phyloP scores from a whole-genome alignment of 2,113 vertebrate species.

The Rhinichthys klamathensis region DNA sequence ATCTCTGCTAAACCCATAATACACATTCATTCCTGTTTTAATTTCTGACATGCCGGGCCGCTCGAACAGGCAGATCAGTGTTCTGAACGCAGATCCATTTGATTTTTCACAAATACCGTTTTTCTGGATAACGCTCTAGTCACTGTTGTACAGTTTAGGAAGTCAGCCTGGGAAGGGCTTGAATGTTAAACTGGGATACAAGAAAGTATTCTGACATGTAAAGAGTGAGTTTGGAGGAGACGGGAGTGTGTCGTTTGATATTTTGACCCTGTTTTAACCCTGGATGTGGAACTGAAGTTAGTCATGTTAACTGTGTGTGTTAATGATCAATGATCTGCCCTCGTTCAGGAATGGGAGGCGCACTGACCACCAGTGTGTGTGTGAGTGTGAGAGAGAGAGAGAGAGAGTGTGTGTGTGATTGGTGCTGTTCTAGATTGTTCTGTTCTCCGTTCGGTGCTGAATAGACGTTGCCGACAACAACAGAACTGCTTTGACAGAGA shows the following conservation, averaged over 20 bases:
- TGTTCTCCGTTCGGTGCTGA: not conserved
- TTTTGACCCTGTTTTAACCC: not conserved
- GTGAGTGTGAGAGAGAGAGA: not conserved
- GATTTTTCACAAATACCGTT: too few relatives aligned
- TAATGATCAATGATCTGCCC: constrained; percentile 29
- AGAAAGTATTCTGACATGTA: not conserved
- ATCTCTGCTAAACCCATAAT: not conserved
- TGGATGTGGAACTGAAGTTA: constrained; percentile 7
- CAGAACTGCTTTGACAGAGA: constrained; percentile 19
- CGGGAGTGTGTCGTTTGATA: not conserved
- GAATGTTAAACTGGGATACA: not conserved
- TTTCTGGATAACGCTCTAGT: too few relatives aligned
- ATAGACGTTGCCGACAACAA: not conserved
- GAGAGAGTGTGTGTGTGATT: not conserved
- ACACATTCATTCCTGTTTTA: not conserved
- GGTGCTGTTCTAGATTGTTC: constrained; percentile 14
- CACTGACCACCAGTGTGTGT: not conserved
- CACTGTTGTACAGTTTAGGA: not conserved
- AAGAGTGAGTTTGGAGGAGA: not conserved
- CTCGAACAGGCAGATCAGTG: not conserved
- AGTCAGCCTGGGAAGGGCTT: not conserved
- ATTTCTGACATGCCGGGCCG: not conserved
- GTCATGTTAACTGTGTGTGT: not conserved
- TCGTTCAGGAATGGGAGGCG: not conserved
- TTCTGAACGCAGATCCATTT: too few relatives aligned